phyloP scores from a whole-genome alignment of 1,140 invertebrate species.

The Pissodes strobi region DNA sequence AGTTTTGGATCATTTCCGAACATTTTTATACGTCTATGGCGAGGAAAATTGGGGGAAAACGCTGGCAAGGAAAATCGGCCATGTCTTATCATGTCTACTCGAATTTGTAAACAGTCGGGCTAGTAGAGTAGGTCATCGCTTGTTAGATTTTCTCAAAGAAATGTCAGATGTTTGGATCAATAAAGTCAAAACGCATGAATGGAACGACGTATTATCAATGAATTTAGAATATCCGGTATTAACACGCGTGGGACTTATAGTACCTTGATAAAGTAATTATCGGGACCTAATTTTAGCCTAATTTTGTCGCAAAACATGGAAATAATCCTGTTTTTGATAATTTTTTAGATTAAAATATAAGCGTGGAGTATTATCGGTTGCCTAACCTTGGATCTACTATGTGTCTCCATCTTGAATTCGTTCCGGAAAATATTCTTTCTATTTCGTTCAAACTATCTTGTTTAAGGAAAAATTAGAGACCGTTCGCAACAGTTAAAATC shows the following conservation, averaged over 20 bases:
- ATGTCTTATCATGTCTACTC: constrained; percentile 30
- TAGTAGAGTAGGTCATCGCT: constrained; percentile 39
- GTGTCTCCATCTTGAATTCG: too few relatives aligned
- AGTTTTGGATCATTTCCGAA: constrained; percentile 7
- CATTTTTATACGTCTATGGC: constrained; percentile 7
- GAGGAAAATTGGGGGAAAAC: constrained; percentile 9
- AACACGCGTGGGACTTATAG: background rate
- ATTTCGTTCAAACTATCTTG: too few relatives aligned
- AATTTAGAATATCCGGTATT: constrained; percentile 8
- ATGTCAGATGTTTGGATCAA: constrained; percentile 38
- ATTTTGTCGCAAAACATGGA: background rate
- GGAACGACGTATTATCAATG: constrained; percentile 34
- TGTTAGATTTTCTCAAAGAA: constrained; percentile 37
- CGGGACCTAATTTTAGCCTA: background rate
- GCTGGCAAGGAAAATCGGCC: constrained; percentile 32
- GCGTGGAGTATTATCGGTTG: too few relatives aligned
- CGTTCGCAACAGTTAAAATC: too few relatives aligned
- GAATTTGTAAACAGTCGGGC: constrained; percentile 37
- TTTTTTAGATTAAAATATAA: too few relatives aligned
- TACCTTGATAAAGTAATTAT: constrained; percentile 1
- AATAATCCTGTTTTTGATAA: constrained; percentile 7
- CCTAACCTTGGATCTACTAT: too few relatives aligned
- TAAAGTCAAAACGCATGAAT: constrained; percentile 34
- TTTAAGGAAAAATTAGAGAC: too few relatives aligned
- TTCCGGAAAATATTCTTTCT: too few relatives aligned